These are phyloP conservation scores for Leptodactylus fuscus DNA, from an alignment of 2,113 vertebrate genomes.

Conservation along the genomic window DNA sequence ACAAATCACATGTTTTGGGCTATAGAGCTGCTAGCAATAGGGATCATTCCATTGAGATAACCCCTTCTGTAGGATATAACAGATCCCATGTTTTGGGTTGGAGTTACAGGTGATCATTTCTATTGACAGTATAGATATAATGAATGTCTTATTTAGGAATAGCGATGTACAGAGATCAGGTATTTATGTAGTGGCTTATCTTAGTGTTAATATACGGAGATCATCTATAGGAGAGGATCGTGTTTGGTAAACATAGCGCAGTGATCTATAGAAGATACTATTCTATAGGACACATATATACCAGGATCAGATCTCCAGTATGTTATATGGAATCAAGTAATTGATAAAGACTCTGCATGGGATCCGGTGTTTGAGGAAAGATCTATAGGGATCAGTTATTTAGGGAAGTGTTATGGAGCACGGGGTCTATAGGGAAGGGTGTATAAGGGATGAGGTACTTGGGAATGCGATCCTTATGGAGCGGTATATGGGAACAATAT, in stretches of 20 bases:
- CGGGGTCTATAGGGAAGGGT: too few relatives aligned
- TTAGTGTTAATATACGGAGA: too few relatives aligned
- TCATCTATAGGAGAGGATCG: too few relatives aligned
- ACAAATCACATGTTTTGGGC: not conserved
- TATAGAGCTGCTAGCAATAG: not conserved
- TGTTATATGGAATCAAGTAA: too few relatives aligned
- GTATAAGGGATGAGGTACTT: not conserved
- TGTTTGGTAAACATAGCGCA: too few relatives aligned
- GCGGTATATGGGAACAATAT: not conserved
- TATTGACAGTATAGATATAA: not conserved
- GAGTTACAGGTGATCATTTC: not conserved
- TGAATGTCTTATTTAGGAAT: not conserved
- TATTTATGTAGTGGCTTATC: too few relatives aligned
- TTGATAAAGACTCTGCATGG: not conserved
- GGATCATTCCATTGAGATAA: not conserved
- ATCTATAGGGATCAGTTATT: not conserved
- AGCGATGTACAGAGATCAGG: too few relatives aligned
- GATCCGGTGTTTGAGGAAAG: not conserved
- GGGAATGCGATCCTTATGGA: too few relatives aligned
- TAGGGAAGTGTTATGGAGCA: not conserved
- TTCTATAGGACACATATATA: not conserved
- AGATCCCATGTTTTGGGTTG: not conserved
- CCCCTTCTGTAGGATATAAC: not conserved
- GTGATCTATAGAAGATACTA: not conserved
- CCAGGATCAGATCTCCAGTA: not conserved